Conservation (phyloP, 2,888 invertebrate genomes). For the Didymodactylos carnosus region DNA sequence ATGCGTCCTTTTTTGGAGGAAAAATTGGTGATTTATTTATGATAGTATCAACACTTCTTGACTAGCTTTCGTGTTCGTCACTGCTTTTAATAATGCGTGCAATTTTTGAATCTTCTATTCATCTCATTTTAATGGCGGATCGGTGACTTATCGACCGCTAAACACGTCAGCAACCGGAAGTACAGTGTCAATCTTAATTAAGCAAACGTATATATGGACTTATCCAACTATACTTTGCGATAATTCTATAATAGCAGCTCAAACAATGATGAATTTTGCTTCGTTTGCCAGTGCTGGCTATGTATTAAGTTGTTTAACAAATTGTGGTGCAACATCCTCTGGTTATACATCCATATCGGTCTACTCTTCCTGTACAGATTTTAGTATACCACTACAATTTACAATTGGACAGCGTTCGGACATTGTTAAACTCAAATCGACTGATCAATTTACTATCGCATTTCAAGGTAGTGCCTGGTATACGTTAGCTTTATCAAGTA, state of each 20-base stretch:
- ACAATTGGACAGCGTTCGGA: neutral
- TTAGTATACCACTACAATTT: neutral
- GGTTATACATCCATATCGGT: neutral
- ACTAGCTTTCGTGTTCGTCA: too few relatives aligned
- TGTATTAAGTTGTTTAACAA: neutral
- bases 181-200: neutral
- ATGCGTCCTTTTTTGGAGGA: too few relatives aligned
- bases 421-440: neutral
- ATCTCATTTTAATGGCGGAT: neutral
- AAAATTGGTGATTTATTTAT: too few relatives aligned
- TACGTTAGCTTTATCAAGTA: too few relatives aligned
- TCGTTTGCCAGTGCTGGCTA: neutral
- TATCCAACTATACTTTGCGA: neutral
- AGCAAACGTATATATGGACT: neutral
- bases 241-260: neutral
- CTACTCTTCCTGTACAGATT: neutral
- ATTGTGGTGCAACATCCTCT: neutral
- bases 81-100: too few relatives aligned
- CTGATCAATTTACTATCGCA: neutral
- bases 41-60: too few relatives aligned
- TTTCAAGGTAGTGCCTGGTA: neutral
- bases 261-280: neutral
- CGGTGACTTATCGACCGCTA: neutral
- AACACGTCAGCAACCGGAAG: neutral
- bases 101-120: too few relatives aligned